phyloP scores from a whole-genome alignment of 2,888 invertebrate genomes.

The Acronicta psi region DNA sequence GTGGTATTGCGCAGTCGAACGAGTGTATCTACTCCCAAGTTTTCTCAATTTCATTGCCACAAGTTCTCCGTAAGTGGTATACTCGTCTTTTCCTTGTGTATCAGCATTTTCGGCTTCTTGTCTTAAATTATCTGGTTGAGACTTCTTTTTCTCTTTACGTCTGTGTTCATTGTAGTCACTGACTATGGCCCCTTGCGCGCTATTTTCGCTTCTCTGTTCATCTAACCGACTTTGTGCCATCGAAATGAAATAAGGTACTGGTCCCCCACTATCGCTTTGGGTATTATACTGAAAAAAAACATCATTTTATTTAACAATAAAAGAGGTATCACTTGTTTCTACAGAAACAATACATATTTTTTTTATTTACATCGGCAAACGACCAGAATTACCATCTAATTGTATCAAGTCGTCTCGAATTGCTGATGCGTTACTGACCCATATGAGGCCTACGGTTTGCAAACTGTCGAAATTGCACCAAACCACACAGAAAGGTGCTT shows the following conservation, averaged over 20 bases:
- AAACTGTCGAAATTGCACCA: too few species aligned
- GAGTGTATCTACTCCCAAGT: conserved; percentile 24
- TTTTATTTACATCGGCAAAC: too few species aligned
- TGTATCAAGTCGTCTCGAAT: too few species aligned
- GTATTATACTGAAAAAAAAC: background rate
- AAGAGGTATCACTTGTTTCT: too few species aligned
- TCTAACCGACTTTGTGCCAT: conserved; percentile 1
- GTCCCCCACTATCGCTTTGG: background rate
- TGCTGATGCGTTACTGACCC: too few species aligned
- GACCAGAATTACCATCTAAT: too few species aligned
- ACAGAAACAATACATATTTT: too few species aligned
- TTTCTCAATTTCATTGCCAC: conserved; percentile 35
- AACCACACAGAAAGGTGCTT: too few species aligned
- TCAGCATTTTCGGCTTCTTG: background rate
- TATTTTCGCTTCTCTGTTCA: conserved; percentile 1
- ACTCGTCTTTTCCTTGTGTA: conserved; percentile 19
- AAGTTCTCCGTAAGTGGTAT: conserved; percentile 30
- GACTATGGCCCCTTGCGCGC: background rate
- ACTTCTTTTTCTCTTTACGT: background rate
- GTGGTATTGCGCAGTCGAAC: conserved; percentile 29
- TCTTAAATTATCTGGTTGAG: background rate
- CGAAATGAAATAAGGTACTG: conserved; percentile 16
- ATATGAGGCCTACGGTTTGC: too few species aligned
- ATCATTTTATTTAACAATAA: background rate
- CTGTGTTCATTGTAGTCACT: background rate